Percentiles rank a stretch among this genome's conserved stretches.
phyloP scores from a whole-genome alignment of 2,888 invertebrate species.

The Rotaria socialis region DNA sequence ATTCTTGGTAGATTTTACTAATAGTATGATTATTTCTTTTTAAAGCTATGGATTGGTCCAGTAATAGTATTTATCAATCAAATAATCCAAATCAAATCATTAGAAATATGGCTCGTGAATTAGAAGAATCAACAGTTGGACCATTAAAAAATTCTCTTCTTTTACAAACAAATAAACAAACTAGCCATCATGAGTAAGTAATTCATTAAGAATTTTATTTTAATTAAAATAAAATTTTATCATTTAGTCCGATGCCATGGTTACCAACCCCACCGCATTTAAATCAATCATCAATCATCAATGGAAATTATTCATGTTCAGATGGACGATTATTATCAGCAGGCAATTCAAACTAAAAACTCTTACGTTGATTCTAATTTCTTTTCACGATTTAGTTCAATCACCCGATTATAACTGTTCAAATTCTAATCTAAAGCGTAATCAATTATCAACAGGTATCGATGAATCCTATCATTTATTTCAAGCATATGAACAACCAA shows the following conservation, averaged over 20 bases:
- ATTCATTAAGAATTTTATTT: background rate
- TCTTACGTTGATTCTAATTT: too few relatives aligned
- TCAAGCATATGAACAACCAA: background rate
- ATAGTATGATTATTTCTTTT: too few relatives aligned
- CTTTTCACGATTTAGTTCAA: background rate
- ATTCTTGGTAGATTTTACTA: too few relatives aligned
- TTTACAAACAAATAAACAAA: background rate
- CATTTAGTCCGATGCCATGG: background rate
- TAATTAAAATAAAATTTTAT: too few relatives aligned
- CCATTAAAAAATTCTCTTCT: background rate
- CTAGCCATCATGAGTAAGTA: background rate
- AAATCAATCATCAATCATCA: background rate
- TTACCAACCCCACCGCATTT: background rate
- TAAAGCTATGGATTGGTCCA: background rate
- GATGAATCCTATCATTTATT: background rate
- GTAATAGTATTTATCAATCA: slow-evolving; percentile 4
- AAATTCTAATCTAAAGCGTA: background rate
- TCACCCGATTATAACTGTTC: background rate
- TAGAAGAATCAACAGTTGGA: slow-evolving; percentile 21
- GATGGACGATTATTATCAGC: slow-evolving; percentile 17
- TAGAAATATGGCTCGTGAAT: slow-evolving; percentile 27
- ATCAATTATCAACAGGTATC: background rate
- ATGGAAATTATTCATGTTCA: background rate
- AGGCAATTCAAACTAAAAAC: background rate
- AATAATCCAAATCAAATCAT: slow-evolving; percentile 31